phyloP scores from a whole-genome alignment of 1,140 invertebrate species.

The Lepidotrigona ventralis region DNA sequence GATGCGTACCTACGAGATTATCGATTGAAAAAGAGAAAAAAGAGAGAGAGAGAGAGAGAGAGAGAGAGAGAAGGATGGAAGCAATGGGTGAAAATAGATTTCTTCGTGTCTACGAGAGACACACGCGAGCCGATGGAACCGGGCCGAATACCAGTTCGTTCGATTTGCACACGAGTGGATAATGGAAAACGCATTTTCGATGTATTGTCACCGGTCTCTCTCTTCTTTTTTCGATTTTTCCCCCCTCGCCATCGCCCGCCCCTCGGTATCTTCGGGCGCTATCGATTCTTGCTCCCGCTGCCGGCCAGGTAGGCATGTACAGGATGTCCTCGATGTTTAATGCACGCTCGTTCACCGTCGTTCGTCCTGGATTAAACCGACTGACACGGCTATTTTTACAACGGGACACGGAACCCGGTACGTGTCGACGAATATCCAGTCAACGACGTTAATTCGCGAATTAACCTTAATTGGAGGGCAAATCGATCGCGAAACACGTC shows the following conservation, averaged over 20 bases:
- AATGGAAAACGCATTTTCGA: constrained; percentile 68
- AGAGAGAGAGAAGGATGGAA: neutral
- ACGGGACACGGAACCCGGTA: neutral
- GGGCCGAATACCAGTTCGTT: constrained; percentile 20
- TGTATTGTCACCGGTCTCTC: constrained; percentile 49
- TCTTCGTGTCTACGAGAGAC: constrained; percentile 25
- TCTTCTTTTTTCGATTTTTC: neutral
- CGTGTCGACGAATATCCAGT: neutral
- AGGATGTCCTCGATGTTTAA: constrained; percentile 54
- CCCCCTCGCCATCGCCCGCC: too few species aligned
- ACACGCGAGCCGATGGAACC: constrained; percentile 7
- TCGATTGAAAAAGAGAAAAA: constrained; percentile 55
- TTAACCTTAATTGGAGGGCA: neutral
- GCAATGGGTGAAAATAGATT: constrained; percentile 52
- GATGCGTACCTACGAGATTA: constrained; percentile 39
- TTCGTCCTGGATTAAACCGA: constrained; percentile 51
- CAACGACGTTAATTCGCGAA: constrained; percentile 3
- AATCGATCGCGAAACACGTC: neutral
- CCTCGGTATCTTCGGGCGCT: constrained; percentile 1
- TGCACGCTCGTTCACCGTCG: constrained; percentile 48
- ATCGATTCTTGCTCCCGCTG: constrained; percentile 4
- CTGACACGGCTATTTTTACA: constrained; percentile 48
- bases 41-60: neutral
- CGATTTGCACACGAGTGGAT: constrained; percentile 61
- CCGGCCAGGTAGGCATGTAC: constrained; percentile 16